Percentiles rank a stretch among this genome's conserved stretches.
Conservation (phyloP, 2,888 invertebrate species). For the Xestia xanthographa region DNA sequence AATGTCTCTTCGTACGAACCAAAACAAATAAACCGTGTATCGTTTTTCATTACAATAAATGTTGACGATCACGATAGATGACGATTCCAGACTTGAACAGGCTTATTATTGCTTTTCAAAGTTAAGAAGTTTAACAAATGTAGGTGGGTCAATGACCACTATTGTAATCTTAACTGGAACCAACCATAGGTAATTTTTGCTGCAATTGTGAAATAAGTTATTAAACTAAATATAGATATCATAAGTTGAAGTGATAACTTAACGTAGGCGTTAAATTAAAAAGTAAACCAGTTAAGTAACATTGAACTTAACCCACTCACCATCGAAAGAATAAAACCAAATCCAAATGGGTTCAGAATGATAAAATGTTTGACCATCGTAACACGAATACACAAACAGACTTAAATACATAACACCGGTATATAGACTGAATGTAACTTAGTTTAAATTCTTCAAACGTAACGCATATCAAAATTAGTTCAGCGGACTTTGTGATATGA, state of each 20-base stretch:
- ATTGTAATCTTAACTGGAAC: too few relatives aligned
- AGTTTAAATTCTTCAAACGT: conserved; percentile 54
- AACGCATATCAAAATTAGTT: conserved; percentile 51
- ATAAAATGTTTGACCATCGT: conserved; percentile 28
- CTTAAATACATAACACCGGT: conserved; percentile 32
- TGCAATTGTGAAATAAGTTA: neutral
- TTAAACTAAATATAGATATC: neutral
- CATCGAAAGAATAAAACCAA: conserved; percentile 34
- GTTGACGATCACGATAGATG: too few relatives aligned
- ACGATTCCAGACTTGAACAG: too few relatives aligned
- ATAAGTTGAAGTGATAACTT: neutral
- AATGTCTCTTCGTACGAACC: too few relatives aligned
- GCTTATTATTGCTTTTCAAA: too few relatives aligned
- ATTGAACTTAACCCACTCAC: conserved; percentile 61
- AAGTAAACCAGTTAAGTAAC: conserved; percentile 15
- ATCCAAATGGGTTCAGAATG: conserved; percentile 44
- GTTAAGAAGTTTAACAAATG: too few relatives aligned
- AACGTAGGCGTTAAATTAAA: neutral
- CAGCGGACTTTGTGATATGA: conserved; percentile 43
- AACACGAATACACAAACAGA: conserved; percentile 54
- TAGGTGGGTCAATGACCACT: too few relatives aligned
- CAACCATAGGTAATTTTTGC: neutral
- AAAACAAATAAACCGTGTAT: too few relatives aligned
- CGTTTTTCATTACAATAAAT: too few relatives aligned
- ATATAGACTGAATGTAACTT: conserved; percentile 29